Percentiles rank a stretch among this genome's conserved stretches.
Evolutionary conservation across 2,113 vertebrate species (phyloP).

Genomic region (Procavia capensis): DNA sequence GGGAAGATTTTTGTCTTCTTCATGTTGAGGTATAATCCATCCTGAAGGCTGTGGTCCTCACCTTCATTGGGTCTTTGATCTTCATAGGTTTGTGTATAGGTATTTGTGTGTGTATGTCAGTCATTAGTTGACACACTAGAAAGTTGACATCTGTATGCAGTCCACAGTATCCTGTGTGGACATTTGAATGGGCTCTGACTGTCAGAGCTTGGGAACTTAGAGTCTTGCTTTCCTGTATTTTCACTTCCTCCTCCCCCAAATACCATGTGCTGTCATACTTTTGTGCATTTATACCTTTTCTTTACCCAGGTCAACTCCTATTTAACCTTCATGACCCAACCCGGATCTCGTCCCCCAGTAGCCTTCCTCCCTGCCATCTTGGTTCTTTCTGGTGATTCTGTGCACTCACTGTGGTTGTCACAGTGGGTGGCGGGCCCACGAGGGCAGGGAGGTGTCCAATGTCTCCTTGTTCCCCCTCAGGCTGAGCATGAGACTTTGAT

Average conservation of each 20-base stretch:
- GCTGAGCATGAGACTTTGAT: fast-evolving
- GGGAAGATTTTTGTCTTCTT: too few species aligned
- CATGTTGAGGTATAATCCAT: too few species aligned
- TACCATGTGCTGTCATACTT: fast-evolving
- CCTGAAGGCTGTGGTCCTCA: too few species aligned
- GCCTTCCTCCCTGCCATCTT: neutral
- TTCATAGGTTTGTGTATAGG: neutral
- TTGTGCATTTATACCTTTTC: neutral
- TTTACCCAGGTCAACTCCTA: neutral
- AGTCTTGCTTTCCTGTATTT: neutral
- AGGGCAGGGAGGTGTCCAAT: neutral
- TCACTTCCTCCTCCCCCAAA: fast-evolving
- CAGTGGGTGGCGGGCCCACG: fast-evolving
- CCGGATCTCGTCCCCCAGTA: fast-evolving
- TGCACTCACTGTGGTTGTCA: fast-evolving
- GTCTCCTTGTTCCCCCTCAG: neutral
- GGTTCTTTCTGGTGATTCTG: neutral
- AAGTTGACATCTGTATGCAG: neutral
- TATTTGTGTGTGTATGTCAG: too few species aligned
- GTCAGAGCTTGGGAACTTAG: neutral
- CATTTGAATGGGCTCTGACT: neutral
- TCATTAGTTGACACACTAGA: fast-evolving
- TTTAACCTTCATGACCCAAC: neutral
- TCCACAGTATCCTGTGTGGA: neutral
- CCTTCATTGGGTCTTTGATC: too few species aligned